Base-by-base conservation (phyloP, 2,797 vertebrate species). In the Ceryle rudis region DNA sequence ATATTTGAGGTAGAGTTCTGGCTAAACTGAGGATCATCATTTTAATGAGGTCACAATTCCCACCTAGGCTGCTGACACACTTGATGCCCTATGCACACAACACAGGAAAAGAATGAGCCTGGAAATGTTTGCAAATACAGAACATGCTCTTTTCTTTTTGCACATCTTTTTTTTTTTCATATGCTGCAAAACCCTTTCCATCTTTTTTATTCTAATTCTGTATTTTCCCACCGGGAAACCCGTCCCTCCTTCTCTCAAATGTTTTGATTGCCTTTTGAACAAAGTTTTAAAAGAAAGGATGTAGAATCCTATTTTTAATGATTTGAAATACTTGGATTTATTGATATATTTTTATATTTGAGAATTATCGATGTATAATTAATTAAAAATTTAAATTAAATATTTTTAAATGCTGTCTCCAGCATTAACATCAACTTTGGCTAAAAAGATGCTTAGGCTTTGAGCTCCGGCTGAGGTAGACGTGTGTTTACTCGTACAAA, bases 401-500 rank as follows among this genome's bases (percentile, higher is more conserved):
- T 51, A 14, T 26, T 51, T 51, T 91, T 23, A 89, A 96, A 64
- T 70, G n/a, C 42, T 33, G 5, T 21, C 18, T 25, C 33, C 80
- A 70, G 23, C 41, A 25, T 42, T 42, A 10, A 10, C 18, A 37
- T n/a, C 51, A 41, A 6, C 62, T 51, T 47, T 10, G 80, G 93
- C 60, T 51, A 61, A 74, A 87, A 89, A 35, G 55, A 66, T 3
- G 2, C 66, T 46, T 11, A 9, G 51, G 29, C 94, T 64, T 86
- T 29, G 5, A 80, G 93, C 87, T 95, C 54, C 33, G 37, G 13
- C 74, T 15, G 93, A 95, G 94, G 97, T 96, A 90, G 72, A 86
- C 85, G 81, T 74, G 84, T 93, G 86, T 96, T 97, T 97, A 95
- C 96, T 96, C 57, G 60, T 90, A 74, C 90, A 81, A 96, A 95